phyloP scores from a whole-genome alignment of 2,113 vertebrate species.

The Argyrosomus japonicus region DNA sequence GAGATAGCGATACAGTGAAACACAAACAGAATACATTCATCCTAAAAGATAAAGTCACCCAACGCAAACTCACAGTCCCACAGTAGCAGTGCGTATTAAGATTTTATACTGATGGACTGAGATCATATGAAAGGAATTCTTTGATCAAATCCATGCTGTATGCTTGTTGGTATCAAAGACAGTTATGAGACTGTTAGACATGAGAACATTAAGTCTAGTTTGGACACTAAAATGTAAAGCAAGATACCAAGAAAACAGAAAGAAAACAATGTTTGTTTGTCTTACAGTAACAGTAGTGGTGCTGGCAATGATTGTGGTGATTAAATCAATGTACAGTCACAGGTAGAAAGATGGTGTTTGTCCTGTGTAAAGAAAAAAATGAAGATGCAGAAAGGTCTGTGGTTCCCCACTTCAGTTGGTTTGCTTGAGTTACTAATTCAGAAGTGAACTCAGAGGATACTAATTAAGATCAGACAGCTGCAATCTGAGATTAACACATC shows the following conservation, averaged over 20 bases:
- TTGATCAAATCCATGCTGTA: too few species aligned
- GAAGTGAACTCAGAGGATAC: background rate
- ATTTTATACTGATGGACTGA: too few species aligned
- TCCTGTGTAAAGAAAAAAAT: too few species aligned
- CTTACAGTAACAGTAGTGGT: background rate
- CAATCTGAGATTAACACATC: slow-evolving; percentile 11
- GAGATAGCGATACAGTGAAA: background rate
- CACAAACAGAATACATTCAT: background rate
- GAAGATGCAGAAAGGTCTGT: background rate
- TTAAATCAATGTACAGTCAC: background rate
- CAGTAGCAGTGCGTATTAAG: too few species aligned
- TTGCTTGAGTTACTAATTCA: background rate
- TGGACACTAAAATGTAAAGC: too few species aligned
- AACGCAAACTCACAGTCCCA: background rate
- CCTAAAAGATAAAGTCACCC: background rate
- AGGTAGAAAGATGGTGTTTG: background rate
- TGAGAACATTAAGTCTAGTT: too few species aligned
- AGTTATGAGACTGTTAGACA: too few species aligned
- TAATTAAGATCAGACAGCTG: slow-evolving; percentile 24
- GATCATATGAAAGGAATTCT: too few species aligned
- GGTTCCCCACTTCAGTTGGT: background rate
- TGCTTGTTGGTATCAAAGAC: too few species aligned
- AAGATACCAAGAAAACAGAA: too few species aligned
- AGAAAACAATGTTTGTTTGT: background rate
- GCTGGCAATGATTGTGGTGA: background rate